Evolutionary conservation across 2,797 vertebrate species (phyloP), one percentile per base, ranked within the genome.

Genomic region (Myoxocephalus aenaeus): DNA sequence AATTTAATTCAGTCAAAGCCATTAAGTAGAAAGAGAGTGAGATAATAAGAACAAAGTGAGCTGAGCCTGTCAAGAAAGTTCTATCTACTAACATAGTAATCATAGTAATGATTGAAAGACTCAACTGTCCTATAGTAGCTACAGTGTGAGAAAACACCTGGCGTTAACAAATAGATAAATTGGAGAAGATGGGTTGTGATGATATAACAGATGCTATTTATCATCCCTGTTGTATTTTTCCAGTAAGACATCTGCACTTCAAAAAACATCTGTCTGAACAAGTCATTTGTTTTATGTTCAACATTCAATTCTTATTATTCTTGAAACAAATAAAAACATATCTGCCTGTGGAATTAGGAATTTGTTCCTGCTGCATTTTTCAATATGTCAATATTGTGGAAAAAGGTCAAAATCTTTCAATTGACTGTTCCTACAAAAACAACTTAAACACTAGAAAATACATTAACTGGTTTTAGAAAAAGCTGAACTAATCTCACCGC

Each of bases 211-310:
- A 83, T 73, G 53, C 32, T 66, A 15, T 80, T 74, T 54, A 25
- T 74, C 44, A 63, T 73, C 77, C 50, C 15, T 40, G 29, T 63
- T 59, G 53, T 81, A 71, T 79, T 34, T 65, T 12, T 63, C 54
- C 27, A 48, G 36, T 57, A 42, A 75, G 76, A 72, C 56, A 78
- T 79, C 73, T 80, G 74, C 25, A 59, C 14, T 12, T 17, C n/a
- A 42, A 46, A 73, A 77, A 74, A 58, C 40, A 86, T 81, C 50
- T 83, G 68, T 79, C 15, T n/a, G n/a, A n/a, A n/a, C n/a, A n/a
- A n/a, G n/a, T n/a, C n/a, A n/a, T n/a, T n/a, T n/a, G n/a, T n/a
- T n/a, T n/a, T n/a, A n/a, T n/a, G n/a, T n/a, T n/a, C n/a, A n/a
- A n/a, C n/a, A n/a, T n/a, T n/a, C n/a, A n/a, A n/a, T n/a, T n/a